Conservation (phyloP, 2,797 vertebrate species). For the Paramormyrops hopkinsi region DNA sequence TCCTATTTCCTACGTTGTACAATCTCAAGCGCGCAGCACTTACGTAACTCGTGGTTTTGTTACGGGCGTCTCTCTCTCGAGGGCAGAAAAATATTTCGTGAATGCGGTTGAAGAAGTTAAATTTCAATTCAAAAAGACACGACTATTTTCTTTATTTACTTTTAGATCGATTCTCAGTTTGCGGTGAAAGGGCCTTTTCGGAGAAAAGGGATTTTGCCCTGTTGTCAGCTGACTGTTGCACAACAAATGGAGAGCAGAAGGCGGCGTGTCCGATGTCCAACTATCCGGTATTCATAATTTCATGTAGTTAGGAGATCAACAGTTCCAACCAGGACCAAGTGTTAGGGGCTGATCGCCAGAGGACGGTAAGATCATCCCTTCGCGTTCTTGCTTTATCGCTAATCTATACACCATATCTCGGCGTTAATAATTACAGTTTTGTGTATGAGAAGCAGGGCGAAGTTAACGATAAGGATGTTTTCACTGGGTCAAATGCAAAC, state of each 20-base stretch:
- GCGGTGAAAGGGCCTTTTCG: background rate
- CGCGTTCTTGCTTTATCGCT: background rate
- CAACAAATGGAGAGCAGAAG: background rate
- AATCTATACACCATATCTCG: background rate
- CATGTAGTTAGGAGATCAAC: background rate
- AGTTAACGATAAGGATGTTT: background rate
- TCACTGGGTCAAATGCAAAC: background rate
- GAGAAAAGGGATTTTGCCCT: background rate
- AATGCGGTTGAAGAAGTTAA: background rate
- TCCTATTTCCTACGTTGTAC: background rate
- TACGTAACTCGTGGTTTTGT: background rate
- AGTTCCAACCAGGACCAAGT: background rate
- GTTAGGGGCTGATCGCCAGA: background rate
- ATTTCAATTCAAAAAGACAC: background rate
- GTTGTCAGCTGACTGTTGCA: conserved; percentile 1
- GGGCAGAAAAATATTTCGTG: background rate
- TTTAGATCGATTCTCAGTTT: background rate
- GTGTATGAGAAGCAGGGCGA: background rate
- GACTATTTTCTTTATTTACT: background rate
- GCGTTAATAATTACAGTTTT: background rate
- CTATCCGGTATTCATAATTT: conserved; percentile 1
- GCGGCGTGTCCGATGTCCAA: background rate
- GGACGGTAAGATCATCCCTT: background rate
- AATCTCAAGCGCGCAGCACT: background rate
- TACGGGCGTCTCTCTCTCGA: background rate